These are phyloP conservation scores for Empidonax alnorum DNA, from an alignment of 2,113 vertebrate genomes.

Conservation along the genomic window DNA sequence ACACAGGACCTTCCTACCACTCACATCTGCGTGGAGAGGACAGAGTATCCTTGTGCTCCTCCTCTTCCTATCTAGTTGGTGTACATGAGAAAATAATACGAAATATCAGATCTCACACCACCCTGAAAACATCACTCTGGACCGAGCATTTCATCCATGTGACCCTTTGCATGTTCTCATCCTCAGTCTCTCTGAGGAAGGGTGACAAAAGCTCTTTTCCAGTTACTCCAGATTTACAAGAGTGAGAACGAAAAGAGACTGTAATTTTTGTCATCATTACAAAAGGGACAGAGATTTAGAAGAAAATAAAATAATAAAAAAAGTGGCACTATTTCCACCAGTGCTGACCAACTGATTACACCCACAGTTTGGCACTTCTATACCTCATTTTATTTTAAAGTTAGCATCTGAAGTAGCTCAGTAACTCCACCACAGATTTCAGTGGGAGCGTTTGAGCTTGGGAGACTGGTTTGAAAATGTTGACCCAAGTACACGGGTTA, in stretches of 20 bases:
- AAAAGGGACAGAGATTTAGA: neutral
- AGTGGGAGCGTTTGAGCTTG: neutral
- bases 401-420: neutral
- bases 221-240: conserved; percentile 15
- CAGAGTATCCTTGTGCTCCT: neutral
- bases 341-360: neutral
- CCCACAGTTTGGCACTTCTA: neutral
- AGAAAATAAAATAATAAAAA: neutral
- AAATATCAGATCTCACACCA: neutral
- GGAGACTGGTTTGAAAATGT: neutral
- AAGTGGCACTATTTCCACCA: neutral
- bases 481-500: neutral
- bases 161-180: neutral
- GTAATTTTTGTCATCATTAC: neutral
- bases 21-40: neutral
- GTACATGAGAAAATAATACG: neutral
- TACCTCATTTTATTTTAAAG: neutral
- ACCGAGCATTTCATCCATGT: neutral
- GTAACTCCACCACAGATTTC: neutral
- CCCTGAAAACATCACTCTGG: neutral
- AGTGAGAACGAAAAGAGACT: neutral
- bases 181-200: neutral
- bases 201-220: neutral
- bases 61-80: neutral
- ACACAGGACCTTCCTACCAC: neutral